Conservation (phyloP, 2,113 vertebrate genomes). For the Lepidothrix coronata region DNA sequence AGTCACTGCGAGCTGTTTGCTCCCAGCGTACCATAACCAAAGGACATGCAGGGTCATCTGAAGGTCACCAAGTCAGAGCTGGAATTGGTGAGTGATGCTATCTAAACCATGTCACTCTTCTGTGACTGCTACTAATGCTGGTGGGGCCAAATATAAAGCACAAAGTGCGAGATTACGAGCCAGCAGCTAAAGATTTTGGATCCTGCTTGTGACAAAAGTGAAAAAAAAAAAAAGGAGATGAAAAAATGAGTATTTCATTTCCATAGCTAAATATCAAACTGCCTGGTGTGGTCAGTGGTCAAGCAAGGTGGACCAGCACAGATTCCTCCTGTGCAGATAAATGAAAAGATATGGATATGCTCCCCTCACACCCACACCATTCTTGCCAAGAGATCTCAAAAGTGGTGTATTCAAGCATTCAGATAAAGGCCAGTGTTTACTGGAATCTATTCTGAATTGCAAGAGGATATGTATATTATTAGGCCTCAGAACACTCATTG, state of each 20-base stretch:
- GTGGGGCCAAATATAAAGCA: neutral
- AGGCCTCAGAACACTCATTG: slow-evolving; percentile 45
- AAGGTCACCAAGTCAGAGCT: neutral
- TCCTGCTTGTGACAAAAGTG: neutral
- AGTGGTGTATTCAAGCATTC: neutral
- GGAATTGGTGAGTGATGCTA: neutral
- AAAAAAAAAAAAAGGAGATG: neutral
- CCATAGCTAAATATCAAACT: neutral
- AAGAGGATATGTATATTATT: slow-evolving; percentile 33
- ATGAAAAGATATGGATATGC: slow-evolving; percentile 17
- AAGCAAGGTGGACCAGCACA: neutral
- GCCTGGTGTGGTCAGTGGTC: neutral
- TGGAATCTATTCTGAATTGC: slow-evolving; percentile 34
- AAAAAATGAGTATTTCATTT: neutral
- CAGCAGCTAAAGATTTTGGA: neutral
- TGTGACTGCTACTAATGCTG: neutral
- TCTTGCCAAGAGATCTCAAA: slow-evolving; percentile 43
- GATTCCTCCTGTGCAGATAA: slow-evolving; percentile 5
- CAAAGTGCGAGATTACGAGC: neutral
- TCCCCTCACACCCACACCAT: neutral
- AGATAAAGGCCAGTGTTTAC: slow-evolving; percentile 26
- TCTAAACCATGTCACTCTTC: neutral
- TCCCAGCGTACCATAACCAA: neutral
- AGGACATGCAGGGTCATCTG: neutral
- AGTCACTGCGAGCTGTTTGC: neutral